phyloP scores from a whole-genome alignment of 2,888 invertebrate genomes.

The Parnassius smintheus region DNA sequence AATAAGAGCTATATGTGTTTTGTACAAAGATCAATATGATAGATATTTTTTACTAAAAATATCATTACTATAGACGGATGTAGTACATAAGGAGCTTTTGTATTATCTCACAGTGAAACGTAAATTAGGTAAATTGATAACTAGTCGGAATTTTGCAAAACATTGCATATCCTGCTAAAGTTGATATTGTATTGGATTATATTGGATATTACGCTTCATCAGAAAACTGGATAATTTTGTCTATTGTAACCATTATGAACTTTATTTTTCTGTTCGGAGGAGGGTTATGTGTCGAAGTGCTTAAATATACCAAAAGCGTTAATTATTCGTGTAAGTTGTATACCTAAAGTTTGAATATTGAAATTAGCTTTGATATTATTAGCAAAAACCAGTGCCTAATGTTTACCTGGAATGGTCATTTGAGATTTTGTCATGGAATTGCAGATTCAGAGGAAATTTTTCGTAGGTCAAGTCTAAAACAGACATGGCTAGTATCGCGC shows the following conservation, averaged over 20 bases:
- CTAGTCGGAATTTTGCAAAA: constrained; percentile 64
- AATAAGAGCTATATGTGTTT: constrained; percentile 57
- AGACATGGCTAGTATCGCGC: constrained; percentile 44
- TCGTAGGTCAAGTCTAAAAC: constrained; percentile 32
- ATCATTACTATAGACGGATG: constrained; percentile 48
- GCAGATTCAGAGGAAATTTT: constrained; percentile 28
- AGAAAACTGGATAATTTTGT: constrained; percentile 34
- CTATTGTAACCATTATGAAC: constrained; percentile 2
- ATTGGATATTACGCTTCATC: constrained; percentile 56
- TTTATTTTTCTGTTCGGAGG: constrained; percentile 5
- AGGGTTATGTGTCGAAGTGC: constrained; percentile 36
- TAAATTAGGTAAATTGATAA: constrained; percentile 51
- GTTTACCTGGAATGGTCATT: constrained; percentile 52
- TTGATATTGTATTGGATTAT: constrained; percentile 46
- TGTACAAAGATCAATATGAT: constrained; percentile 65
- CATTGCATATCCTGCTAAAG: constrained; percentile 55
- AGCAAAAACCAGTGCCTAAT: constrained; percentile 75
- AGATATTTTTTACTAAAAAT: constrained; percentile 68
- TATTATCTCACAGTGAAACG: constrained; percentile 54
- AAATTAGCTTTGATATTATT: constrained; percentile 75
- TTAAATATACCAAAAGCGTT: constrained; percentile 30
- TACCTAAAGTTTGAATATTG: constrained; percentile 54
- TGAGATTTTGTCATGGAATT: constrained; percentile 57
- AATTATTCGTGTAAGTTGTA: constrained; percentile 54
- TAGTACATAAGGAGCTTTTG: constrained; percentile 61